Conservation (phyloP, 2,797 vertebrate species). For the Rhodeus uyekii region DNA sequence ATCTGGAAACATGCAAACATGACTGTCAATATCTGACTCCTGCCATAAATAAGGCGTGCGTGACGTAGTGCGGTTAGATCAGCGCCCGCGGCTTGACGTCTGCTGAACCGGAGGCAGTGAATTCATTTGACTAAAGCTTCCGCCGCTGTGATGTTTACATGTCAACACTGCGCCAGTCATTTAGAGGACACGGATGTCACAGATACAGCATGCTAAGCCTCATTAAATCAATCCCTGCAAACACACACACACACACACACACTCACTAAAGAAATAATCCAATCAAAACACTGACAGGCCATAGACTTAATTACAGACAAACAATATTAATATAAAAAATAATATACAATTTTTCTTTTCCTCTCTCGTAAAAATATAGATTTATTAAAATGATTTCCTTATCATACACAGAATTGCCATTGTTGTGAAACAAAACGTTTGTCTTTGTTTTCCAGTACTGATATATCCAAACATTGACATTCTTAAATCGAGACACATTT, state of each 20-base stretch:
- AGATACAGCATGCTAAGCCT: constrained; percentile 58
- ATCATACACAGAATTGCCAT: too few relatives aligned
- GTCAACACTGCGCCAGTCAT: constrained; percentile 48
- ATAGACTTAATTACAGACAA: not conserved
- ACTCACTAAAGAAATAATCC: not conserved
- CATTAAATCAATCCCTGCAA: constrained; percentile 60
- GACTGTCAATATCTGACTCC: not conserved
- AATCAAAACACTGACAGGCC: not conserved
- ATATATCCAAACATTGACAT: too few relatives aligned
- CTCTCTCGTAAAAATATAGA: too few relatives aligned
- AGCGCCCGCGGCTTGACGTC: not conserved
- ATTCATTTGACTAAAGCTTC: constrained; percentile 28
- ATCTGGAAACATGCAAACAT: not conserved
- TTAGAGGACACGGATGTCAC: constrained; percentile 61
- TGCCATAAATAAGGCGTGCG: not conserved
- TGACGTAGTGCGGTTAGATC: not conserved
- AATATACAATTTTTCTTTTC: too few relatives aligned
- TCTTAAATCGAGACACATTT: too few relatives aligned
- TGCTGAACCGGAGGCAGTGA: not conserved
- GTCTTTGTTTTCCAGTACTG: too few relatives aligned
- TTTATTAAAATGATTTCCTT: too few relatives aligned
- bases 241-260: constrained; percentile 1
- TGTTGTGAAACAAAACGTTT: too few relatives aligned
- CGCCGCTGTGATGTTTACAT: not conserved
- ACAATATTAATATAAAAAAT: too few relatives aligned